Evolutionary conservation across 2,113 vertebrate genomes (phyloP).

Genomic region (Eolophus roseicapilla): DNA sequence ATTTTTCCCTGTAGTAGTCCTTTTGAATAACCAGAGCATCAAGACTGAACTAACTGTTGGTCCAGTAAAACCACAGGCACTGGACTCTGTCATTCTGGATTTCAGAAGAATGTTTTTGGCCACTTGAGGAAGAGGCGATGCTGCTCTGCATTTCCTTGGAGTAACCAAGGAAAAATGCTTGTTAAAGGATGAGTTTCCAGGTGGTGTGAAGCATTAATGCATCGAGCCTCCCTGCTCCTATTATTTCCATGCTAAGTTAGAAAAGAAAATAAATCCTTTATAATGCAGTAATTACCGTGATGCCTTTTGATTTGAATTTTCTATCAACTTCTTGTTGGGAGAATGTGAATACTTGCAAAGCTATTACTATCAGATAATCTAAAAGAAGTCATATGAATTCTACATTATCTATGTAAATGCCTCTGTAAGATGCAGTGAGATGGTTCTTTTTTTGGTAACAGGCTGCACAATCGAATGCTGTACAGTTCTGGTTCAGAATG

Average conservation of each 20-base stretch:
- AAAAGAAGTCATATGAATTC: constrained; percentile 35
- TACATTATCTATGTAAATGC: constrained; percentile 38
- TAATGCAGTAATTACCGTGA: background rate
- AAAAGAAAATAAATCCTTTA: background rate
- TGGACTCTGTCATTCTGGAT: background rate
- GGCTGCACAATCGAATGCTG: constrained; percentile 31
- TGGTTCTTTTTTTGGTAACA: constrained; percentile 37
- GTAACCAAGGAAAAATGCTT: constrained; percentile 11
- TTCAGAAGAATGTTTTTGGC: background rate
- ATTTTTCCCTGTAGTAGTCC: background rate
- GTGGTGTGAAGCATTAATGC: background rate
- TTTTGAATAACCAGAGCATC: background rate
- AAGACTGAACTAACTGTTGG: background rate
- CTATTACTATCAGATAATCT: background rate
- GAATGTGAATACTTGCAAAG: background rate
- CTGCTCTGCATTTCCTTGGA: background rate
- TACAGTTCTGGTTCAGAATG: constrained; percentile 5
- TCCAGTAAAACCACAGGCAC: constrained; percentile 1
- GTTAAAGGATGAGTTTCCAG: constrained; percentile 12
- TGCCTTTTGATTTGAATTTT: background rate
- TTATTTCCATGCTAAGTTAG: background rate
- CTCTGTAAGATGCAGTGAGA: constrained; percentile 17
- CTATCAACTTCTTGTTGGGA: background rate
- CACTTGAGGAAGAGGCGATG: background rate
- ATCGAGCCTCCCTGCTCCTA: background rate